Percentiles rank a stretch among this genome's conserved stretches.
Conservation (phyloP, 2,797 vertebrate species). For the Champsocephalus esox region DNA sequence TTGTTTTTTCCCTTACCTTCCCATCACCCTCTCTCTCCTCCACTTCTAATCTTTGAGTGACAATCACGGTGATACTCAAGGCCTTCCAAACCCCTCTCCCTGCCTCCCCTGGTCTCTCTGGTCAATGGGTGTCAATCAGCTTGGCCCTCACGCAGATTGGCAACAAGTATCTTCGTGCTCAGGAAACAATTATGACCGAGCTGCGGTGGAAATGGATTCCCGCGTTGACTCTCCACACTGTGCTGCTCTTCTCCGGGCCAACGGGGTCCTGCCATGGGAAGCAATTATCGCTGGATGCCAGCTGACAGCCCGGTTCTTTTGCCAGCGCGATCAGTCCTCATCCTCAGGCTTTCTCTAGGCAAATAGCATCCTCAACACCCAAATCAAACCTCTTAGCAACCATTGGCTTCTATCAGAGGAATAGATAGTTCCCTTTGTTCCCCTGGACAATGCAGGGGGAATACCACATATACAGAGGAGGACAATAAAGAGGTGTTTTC, state of each 20-base stretch:
- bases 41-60: conserved; percentile 76
- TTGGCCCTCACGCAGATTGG: conserved; percentile 86
- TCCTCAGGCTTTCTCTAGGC: conserved; percentile 98
- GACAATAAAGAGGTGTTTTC: conserved; percentile 77
- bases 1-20: conserved; percentile 26
- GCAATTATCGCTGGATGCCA: conserved; percentile 98
- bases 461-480: conserved; percentile 83
- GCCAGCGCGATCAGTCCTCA: conserved; percentile 91
- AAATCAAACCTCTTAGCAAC: conserved; percentile 95
- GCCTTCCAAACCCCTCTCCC: conserved; percentile 69
- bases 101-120: conserved; percentile 78
- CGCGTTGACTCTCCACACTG: conserved; percentile 64
- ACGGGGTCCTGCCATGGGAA: conserved; percentile 97
- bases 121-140: conserved; percentile 95
- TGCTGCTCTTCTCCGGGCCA: conserved; percentile 79
- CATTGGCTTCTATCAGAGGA: conserved; percentile 94
- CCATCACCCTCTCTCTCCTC: conserved; percentile 31
- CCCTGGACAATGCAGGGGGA: conserved; percentile 85
- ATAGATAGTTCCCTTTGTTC: conserved; percentile 94
- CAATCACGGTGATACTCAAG: conserved; percentile 76
- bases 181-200: conserved; percentile 93
- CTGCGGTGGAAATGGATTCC: conserved; percentile 93
- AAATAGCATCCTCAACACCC: conserved; percentile 96
- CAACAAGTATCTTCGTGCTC: conserved; percentile 91
- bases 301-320: conserved; percentile 95